Percentiles rank a stretch among this genome's conserved stretches.
Evolutionary conservation across 2,113 vertebrate species (phyloP).

Genomic region (Emydocephalus ijimae): DNA sequence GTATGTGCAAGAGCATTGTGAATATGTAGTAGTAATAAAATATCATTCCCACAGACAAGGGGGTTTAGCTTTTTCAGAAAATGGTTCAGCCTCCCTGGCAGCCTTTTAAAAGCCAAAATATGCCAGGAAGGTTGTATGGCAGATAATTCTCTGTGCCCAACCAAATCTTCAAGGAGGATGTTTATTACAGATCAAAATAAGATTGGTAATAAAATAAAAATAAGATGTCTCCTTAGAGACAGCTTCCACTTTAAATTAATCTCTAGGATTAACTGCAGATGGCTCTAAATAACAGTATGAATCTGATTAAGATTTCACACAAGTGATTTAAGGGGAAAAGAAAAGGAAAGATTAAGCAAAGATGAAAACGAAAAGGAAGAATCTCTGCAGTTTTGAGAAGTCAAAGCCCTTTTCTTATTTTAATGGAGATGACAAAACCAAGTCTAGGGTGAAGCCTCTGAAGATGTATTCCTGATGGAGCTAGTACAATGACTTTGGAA

Average conservation of each 20-base stretch:
- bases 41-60: not conserved
- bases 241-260: slow-evolving; percentile 26
- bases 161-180: not conserved
- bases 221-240: not conserved
- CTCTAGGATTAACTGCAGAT: slow-evolving; percentile 32
- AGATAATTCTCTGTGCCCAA: slow-evolving; percentile 10
- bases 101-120: slow-evolving; percentile 1
- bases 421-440: slow-evolving; percentile 13
- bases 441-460: not conserved
- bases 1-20: not conserved
- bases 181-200: slow-evolving; percentile 20
- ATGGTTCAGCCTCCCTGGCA: not conserved
- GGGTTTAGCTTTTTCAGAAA: slow-evolving; percentile 21
- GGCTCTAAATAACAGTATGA: slow-evolving; percentile 21
- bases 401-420: slow-evolving; percentile 7
- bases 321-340: not conserved
- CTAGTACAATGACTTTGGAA: not conserved
- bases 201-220: not conserved
- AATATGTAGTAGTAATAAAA: not conserved
- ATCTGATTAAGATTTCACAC: slow-evolving; percentile 22
- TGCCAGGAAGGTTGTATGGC: not conserved
- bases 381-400: not conserved
- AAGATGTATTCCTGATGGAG: slow-evolving; percentile 3
- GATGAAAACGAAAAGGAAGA: not conserved
- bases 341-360: not conserved